These are phyloP conservation scores for Chiloscyllium punctatum DNA, from an alignment of 2,797 vertebrate genomes.

Conservation along the genomic window DNA sequence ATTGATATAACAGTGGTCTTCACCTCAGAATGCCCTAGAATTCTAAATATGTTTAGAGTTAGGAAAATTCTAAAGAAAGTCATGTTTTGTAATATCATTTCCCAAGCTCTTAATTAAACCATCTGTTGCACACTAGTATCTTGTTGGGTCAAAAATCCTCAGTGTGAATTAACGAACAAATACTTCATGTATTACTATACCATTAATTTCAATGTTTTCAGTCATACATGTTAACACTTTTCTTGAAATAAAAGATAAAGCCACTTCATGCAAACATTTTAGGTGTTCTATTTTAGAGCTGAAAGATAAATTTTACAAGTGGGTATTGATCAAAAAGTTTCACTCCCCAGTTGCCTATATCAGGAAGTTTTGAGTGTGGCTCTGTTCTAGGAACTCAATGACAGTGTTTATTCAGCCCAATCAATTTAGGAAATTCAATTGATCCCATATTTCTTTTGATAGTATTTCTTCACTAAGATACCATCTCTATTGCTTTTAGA, in stretches of 20 bases:
- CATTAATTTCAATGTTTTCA: not conserved
- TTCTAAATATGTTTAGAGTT: not conserved
- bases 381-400: not conserved
- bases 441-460: too few relatives aligned
- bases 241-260: not conserved
- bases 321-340: not conserved
- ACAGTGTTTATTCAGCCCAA: not conserved
- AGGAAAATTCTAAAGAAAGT: not conserved
- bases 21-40: not conserved
- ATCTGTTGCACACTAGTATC: not conserved
- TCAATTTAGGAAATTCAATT: not conserved
- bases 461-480: not conserved
- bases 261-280: not conserved
- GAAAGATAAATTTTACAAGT: not conserved
- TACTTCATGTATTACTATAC: not conserved
- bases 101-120: not conserved
- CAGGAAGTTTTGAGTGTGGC: not conserved
- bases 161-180: not conserved
- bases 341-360: not conserved
- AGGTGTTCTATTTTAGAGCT: not conserved
- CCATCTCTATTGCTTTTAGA: not conserved
- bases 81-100: not conserved
- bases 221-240: not conserved
- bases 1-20: not conserved
- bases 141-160: not conserved